Base-by-base conservation (phyloP, 1,140 invertebrate genomes). In the Rhyacophila brunnea region DNA sequence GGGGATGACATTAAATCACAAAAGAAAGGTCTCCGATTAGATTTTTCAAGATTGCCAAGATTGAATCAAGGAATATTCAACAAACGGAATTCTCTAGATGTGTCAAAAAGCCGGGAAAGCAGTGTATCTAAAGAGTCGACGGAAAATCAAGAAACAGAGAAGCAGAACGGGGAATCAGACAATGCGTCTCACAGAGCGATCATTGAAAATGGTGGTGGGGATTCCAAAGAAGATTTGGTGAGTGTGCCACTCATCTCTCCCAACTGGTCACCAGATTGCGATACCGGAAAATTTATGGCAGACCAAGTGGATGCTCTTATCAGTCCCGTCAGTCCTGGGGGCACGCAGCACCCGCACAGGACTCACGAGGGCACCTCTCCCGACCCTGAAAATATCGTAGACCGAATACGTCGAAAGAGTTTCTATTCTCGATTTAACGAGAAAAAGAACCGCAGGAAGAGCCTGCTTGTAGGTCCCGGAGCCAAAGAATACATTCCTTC, bases 381-480 rank as follows among this genome's bases (percentile, higher is more conserved):
- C 11, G 77, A 79, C 64, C 71, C 80, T 35, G 90, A 92, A 68
- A 89, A 87, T 28, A 87, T 94, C 9, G 86, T 87, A 28, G 92
- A 95, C 67, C 80, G 92, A 62, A 95, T 95, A 59, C 80, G 89
- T 63, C 80, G 92, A 14, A 92, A 92, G 70, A 93, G 91, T 70
- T 95, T 92, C 73, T 95, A 93, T 68, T 87, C 87, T 3, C 81
- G 91, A 54, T 94, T 94, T 68, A 93, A 94, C 67, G 89, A 91
- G 66, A 84, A 88, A 66, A 89, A 87, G 69, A 80, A 82, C 40
- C 80, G 85, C 50, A 74, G 82, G 60, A 83, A 82, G 65, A 83
- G 81, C 67, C 81, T 68, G 65, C 75, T 84, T 58, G 82, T 84
- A 6, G 81, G 81, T 48, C 82, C 82, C 0, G 75, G 76, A 18